Evolutionary conservation across 2,797 vertebrate genomes (phyloP), one percentile per base, ranked within the genome.

Genomic region (Dallia pectoralis): DNA sequence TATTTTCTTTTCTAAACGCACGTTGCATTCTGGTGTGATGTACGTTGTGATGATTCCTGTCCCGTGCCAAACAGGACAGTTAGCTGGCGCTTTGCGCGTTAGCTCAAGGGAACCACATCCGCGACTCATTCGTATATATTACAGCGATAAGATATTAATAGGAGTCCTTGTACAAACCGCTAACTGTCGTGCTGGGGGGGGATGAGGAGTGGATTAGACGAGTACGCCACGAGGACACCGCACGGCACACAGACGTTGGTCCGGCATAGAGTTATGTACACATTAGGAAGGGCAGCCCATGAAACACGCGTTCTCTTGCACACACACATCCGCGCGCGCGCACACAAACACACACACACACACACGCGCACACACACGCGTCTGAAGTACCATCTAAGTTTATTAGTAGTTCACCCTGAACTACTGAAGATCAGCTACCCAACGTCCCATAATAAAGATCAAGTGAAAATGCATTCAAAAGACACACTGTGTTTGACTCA

Each of bases 171-270:
- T 76, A 77, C n/a, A 72, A 82, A 68, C 76, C 77, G 74, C 74
- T 75, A 78, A 83, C 82, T n/a, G n/a, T 87, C 81, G 82, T 84
- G 74, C 79, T 79, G 81, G 74, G 73, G 80, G 80, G 71, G 85
- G 86, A 85, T 77, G 73, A 83, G 81, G 71, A 80, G 82, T 81
- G 74, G 84, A 87, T 49, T 84, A 86, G 76, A 82, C 78, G 77
- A 81, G 79, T 67, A 70, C 22, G 78, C 71, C 74, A 76, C 77
- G 75, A 79, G 81, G 82, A 80, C 84, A 76, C 73, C 79, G 77
- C 73, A 77, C 71, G 81, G 80, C 59, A 25, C 11, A n/a, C 40
- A 51, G n/a, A 59, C 69, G 7, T 59, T 53, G 27, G 69, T 27
- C 74, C 27, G 74, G 76, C 81, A 76, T 75, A 77, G 75, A 82